phyloP scores from a whole-genome alignment of 1,140 invertebrate genomes.

The Cataglyphis hispanica region DNA sequence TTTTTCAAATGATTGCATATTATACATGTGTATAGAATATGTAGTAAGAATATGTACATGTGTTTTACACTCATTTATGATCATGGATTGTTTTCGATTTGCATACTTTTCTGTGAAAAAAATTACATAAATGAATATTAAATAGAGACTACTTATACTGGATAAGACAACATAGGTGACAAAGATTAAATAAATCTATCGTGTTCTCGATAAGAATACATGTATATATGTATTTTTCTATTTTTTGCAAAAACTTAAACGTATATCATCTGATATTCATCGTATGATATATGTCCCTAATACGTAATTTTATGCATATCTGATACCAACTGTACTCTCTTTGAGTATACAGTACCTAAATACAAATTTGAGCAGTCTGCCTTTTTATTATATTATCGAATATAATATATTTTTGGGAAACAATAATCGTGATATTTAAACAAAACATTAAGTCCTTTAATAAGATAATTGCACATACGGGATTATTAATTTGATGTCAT shows the following conservation, averaged over 20 bases:
- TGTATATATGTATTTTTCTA: constrained; percentile 15
- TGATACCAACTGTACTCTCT: not conserved
- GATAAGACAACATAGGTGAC: not conserved
- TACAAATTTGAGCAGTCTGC: constrained; percentile 54
- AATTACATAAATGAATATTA: constrained; percentile 28
- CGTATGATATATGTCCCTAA: not conserved
- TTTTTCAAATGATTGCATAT: constrained; percentile 33
- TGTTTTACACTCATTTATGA: constrained; percentile 18
- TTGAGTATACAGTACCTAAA: constrained; percentile 14
- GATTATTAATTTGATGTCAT: constrained; percentile 76
- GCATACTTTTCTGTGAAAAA: constrained; percentile 20
- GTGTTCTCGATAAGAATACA: not conserved
- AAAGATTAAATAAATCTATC: constrained; percentile 30
- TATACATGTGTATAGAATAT: not conserved
- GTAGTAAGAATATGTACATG: constrained; percentile 29
- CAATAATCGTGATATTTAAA: constrained; percentile 3
- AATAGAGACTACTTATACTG: constrained; percentile 17
- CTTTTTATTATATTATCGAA: constrained; percentile 29
- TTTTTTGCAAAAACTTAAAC: constrained; percentile 6
- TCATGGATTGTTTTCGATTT: constrained; percentile 12
- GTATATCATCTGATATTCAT: not conserved
- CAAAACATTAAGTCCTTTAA: constrained; percentile 1
- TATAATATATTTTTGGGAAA: constrained; percentile 24
- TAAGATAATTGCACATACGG: not conserved
- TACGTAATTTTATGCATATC: not conserved